phyloP scores from a whole-genome alignment of 2,888 invertebrate genomes.

The Gymnocheta viridis region DNA sequence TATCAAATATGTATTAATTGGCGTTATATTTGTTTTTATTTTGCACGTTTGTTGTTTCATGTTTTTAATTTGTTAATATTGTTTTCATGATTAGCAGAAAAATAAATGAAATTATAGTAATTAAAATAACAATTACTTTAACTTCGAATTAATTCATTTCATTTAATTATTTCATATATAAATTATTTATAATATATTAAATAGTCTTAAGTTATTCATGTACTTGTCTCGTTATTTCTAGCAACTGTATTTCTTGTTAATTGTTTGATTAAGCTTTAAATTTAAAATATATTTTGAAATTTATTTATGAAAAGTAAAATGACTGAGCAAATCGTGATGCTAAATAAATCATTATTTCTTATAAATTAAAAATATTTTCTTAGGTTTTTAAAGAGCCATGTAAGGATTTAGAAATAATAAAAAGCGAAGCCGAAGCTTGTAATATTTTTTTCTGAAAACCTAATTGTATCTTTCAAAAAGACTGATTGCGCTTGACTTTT shows the following conservation, averaged over 20 bases:
- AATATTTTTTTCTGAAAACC: no score
- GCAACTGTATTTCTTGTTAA: constrained; percentile 12
- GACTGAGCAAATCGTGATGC: not conserved
- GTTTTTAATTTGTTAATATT: constrained; percentile 55
- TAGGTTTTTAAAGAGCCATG: no score
- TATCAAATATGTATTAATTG: constrained; percentile 60
- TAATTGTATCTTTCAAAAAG: no score
- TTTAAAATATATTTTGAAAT: not conserved
- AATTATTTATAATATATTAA: constrained; percentile 1
- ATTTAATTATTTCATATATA: not conserved
- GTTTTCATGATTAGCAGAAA: constrained; percentile 41
- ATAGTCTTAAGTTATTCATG: constrained; percentile 26
- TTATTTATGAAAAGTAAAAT: not conserved
- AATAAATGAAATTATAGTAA: not conserved
- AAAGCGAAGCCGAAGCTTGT: no score
- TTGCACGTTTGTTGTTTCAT: constrained; percentile 30
- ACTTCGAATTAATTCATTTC: constrained; percentile 31
- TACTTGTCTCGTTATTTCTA: constrained; percentile 30
- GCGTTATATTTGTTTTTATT: constrained; percentile 20
- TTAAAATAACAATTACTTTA: constrained; percentile 24
- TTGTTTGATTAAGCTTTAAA: not conserved
- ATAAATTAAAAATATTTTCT: no score
- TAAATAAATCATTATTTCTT: no score
- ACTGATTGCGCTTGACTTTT: no score
- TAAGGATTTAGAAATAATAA: no score